phyloP scores from a whole-genome alignment of 2,888 invertebrate genomes.

The Celastrina argiolus region DNA sequence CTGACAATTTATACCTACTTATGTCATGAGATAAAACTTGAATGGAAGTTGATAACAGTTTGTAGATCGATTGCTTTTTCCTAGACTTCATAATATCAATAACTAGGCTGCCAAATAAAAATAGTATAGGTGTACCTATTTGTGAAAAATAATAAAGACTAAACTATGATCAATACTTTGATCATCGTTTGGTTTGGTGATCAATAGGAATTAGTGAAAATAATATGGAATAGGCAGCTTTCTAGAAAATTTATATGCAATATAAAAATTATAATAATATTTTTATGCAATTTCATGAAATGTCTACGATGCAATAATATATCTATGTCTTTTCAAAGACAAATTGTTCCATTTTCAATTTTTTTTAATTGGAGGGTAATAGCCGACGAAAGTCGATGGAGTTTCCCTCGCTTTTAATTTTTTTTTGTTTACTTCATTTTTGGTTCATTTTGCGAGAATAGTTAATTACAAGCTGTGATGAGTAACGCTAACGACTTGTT shows the following conservation, averaged over 20 bases:
- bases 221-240: too few relatives aligned
- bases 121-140: too few relatives aligned
- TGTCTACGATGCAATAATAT: too few relatives aligned
- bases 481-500: slow-evolving; percentile 4
- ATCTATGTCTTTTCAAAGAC: background rate
- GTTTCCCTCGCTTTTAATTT: background rate
- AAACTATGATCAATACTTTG: too few relatives aligned
- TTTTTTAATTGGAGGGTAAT: background rate
- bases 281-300: too few relatives aligned
- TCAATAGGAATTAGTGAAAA: too few relatives aligned
- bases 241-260: too few relatives aligned
- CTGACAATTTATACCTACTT: background rate
- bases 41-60: background rate
- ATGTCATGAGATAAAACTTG: background rate
- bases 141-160: too few relatives aligned
- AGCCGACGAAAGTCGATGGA: background rate
- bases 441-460: background rate
- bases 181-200: too few relatives aligned
- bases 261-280: too few relatives aligned
- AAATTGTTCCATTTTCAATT: background rate
- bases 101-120: too few relatives aligned
- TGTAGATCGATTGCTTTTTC: background rate
- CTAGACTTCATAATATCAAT: too few relatives aligned
- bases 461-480: background rate
- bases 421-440: background rate